Evolutionary conservation across 2,888 invertebrate species (phyloP), one percentile per base, ranked within the genome.

Genomic region (Xiphydria camelus): DNA sequence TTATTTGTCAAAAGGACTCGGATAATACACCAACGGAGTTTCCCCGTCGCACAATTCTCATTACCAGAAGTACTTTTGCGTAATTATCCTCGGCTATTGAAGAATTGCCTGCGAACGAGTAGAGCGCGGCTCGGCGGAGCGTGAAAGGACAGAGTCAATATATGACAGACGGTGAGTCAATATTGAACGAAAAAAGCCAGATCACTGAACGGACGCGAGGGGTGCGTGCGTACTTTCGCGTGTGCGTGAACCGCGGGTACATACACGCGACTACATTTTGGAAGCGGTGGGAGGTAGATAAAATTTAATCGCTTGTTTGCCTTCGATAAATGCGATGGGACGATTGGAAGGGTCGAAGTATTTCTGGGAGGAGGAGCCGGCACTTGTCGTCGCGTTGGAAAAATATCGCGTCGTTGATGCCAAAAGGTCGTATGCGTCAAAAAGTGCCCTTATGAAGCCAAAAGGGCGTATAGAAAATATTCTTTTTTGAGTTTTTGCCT

Each of bases 241-340:
- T n/a, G 19, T 4, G 10, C n/a, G 6, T 3, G 7, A n/a, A 34
- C 26, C 34, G 19, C 22, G 25, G 9, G 26, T 10, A 37, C 15
- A 15, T 15, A 25, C n/a, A 37, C 15, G n/a, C n/a, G n/a, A n/a
- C n/a, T n/a, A 48, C 53, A 34, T 57, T 62, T 55, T 53, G 39
- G 50, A 48, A 55, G 49, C 54, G 62, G 61, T 57, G 55, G 53
- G 36, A 36, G 41, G 50, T 50, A 33, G 59, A 62, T 64, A 64
- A 64, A 54, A 53, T 41, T 59, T 64, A 64, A 62, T 64, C 62
- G 51, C 45, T 31, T 49, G 48, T 57, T 59, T 52, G 45, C 41
- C 51, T 46, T 49, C 48, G 49, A 51, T 54, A 43, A 14, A 42
- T 26, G 34, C 44, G 39, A 41, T 48, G 39, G 45, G 29, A 31